phyloP scores from a whole-genome alignment of 1,140 invertebrate species.

The Aphelenchoides avenae region DNA sequence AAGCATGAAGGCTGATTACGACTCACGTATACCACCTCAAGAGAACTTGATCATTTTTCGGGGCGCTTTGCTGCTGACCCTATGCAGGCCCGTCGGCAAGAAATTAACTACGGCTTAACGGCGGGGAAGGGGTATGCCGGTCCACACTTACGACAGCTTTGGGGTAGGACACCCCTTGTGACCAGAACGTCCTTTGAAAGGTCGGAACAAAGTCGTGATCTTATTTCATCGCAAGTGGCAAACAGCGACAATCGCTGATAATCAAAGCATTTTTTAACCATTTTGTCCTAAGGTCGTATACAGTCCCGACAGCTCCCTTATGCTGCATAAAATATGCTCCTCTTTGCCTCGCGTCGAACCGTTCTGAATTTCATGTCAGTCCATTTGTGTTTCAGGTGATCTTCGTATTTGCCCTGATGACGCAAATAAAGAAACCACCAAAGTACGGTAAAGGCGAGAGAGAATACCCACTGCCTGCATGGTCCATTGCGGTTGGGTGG shows the following conservation, averaged over 20 bases:
- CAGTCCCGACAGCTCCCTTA: too few species aligned
- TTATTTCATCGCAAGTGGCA: slow-evolving; percentile 9
- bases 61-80: too few species aligned
- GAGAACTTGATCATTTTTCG: too few species aligned
- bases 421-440: not conserved
- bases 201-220: too few species aligned
- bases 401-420: slow-evolving; percentile 8
- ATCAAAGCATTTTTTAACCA: too few species aligned
- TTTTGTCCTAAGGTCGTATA: too few species aligned
- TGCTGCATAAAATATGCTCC: slow-evolving; percentile 1
- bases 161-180: too few species aligned
- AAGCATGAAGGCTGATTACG: not conserved
- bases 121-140: slow-evolving; percentile 27
- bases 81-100: too few species aligned
- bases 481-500: slow-evolving; percentile 21
- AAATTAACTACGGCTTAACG: slow-evolving; percentile 20
- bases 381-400: slow-evolving; percentile 3
- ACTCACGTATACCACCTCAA: not conserved
- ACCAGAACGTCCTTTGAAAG: too few species aligned
- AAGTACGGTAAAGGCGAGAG: slow-evolving; percentile 15
- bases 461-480: slow-evolving; percentile 7
- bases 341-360: too few species aligned
- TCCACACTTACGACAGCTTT: too few species aligned
- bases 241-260: too few species aligned
- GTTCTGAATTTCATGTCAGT: not conserved